A percentile compares a stretch with the other conserved stretches of the same genome.
Evolutionary conservation across 2,113 vertebrate genomes (phyloP).

Genomic region (Taurulus bubalis): DNA sequence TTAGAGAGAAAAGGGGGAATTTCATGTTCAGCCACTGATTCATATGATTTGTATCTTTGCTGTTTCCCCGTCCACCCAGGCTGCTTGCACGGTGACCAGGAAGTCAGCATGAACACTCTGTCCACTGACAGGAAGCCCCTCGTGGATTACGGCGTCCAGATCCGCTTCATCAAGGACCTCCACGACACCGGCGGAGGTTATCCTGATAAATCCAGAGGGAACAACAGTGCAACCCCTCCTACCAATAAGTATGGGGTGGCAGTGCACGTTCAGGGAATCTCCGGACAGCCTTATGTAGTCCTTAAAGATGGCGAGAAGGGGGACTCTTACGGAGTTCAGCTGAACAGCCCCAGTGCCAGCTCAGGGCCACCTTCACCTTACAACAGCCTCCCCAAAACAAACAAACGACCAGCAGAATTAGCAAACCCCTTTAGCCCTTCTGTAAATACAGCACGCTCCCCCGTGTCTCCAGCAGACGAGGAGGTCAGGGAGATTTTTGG

Average conservation of each 20-base stretch:
- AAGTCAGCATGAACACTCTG: conserved; percentile 78
- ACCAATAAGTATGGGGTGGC: conserved; percentile 92
- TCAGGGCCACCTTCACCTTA: conserved; percentile 77
- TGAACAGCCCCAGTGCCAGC: conserved; percentile 71
- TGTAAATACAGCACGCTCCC: conserved; percentile 65
- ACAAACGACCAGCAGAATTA: conserved; percentile 38
- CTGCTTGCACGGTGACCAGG: conserved; percentile 20
- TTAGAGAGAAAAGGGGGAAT: neutral
- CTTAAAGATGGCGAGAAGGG: conserved; percentile 94
- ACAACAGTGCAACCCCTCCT: conserved; percentile 68
- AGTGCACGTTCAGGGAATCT: conserved; percentile 94
- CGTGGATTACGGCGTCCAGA: conserved; percentile 94
- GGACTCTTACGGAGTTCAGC: conserved; percentile 89
- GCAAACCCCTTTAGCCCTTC: conserved; percentile 42
- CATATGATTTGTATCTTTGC: conserved; percentile 57
- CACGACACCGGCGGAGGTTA: conserved; percentile 79
- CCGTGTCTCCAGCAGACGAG: conserved; percentile 80
- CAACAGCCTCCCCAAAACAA: conserved; percentile 57
- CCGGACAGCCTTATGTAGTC: conserved; percentile 94
- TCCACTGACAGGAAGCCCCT: conserved; percentile 85
- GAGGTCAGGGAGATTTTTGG: conserved; percentile 72
- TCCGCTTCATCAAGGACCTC: conserved; percentile 95
- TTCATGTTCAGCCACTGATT: conserved; percentile 18
- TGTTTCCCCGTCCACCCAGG: conserved; percentile 18
- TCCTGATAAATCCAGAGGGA: conserved; percentile 66